Conservation (phyloP, 1,140 invertebrate species). For the Tigriopus japonicus region DNA sequence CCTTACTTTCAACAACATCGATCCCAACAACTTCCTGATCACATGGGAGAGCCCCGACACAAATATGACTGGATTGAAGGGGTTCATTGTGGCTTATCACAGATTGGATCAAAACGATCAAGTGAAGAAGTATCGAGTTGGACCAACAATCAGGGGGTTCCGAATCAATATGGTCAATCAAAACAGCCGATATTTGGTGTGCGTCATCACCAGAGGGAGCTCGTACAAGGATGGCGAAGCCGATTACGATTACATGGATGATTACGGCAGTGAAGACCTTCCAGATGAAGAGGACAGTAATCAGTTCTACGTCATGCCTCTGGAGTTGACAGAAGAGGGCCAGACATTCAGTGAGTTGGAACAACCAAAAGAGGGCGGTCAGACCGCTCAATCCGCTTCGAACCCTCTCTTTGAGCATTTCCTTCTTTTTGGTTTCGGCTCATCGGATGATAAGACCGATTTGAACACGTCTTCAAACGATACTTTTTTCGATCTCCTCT, state of each 20-base stretch:
- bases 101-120: conserved; percentile 6
- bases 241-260: neutral
- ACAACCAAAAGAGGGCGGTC: neutral
- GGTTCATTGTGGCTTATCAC: conserved; percentile 12
- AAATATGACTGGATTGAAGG: conserved; percentile 11
- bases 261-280: neutral
- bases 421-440: too few species aligned
- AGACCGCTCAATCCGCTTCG: neutral
- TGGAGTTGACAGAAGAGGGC: neutral
- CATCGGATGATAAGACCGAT: neutral
- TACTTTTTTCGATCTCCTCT: neutral
- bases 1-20: neutral
- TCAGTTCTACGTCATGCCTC: neutral
- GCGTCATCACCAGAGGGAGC: conserved; percentile 6
- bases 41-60: conserved; percentile 11
- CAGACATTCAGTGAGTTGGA: neutral
- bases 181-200: conserved; percentile 2
- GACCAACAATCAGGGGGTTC: neutral
- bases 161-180: neutral
- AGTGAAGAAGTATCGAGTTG: conserved; percentile 7
- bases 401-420: neutral
- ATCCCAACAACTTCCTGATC: neutral
- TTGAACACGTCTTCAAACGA: neutral
- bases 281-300: neutral
- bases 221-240: neutral